Evolutionary conservation across 2,797 vertebrate genomes (phyloP).

Genomic region (Cheirogaleus major): DNA sequence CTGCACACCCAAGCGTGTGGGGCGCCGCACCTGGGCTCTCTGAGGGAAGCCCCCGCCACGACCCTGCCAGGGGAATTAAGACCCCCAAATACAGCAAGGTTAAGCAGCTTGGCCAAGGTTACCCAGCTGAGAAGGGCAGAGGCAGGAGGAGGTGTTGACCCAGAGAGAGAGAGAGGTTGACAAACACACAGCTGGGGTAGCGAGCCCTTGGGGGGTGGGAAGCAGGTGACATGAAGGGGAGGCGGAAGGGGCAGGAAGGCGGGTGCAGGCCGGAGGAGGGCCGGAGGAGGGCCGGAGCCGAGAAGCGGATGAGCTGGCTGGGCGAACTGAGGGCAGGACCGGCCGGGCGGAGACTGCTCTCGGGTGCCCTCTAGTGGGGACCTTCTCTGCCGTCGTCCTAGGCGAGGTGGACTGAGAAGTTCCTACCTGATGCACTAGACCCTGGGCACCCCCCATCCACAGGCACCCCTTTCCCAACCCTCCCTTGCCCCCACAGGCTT

Average conservation of each 20-base stretch:
- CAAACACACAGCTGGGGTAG: accelerated
- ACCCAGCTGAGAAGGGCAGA: not conserved
- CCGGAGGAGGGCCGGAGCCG: too few relatives aligned
- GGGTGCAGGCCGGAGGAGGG: not conserved
- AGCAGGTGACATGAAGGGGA: accelerated
- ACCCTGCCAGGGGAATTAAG: not conserved
- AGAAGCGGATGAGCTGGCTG: not conserved
- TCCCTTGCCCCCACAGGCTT: not conserved
- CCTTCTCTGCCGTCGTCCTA: not conserved
- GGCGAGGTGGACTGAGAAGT: not conserved
- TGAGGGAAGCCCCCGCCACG: too few relatives aligned
- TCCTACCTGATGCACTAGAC: too few relatives aligned
- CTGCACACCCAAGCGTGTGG: not conserved
- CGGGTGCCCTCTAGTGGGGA: slow-evolving; percentile 40
- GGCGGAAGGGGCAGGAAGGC: not conserved
- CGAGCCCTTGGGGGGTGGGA: not conserved
- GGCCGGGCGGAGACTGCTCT: not conserved
- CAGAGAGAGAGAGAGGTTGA: not conserved
- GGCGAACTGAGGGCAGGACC: not conserved
- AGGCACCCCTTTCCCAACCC: not conserved
- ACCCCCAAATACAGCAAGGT: not conserved
- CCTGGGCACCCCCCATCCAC: not conserved
- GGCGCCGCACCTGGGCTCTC: not conserved
- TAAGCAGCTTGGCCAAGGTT: not conserved
- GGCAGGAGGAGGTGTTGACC: not conserved